phyloP scores from a whole-genome alignment of 2,797 vertebrate species.

The Tinamus major region DNA sequence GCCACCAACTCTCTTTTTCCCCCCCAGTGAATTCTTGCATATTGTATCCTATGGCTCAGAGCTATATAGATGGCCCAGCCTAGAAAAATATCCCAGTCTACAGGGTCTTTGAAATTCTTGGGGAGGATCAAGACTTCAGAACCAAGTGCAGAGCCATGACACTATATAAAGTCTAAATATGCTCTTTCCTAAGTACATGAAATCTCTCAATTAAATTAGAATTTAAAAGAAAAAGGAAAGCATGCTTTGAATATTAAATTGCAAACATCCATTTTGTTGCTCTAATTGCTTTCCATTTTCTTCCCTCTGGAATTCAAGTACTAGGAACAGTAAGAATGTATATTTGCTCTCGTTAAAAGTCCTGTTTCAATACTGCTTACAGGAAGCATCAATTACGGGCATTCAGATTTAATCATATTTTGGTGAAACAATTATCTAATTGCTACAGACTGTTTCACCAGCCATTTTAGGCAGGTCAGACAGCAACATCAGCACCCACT shows the following conservation, averaged over 20 bases:
- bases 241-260: conserved; percentile 26
- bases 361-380: conserved; percentile 15
- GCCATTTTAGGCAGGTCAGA: not conserved
- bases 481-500: not conserved
- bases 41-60: conserved; percentile 53
- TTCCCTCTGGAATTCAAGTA: conserved; percentile 30
- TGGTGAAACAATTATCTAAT: conserved; percentile 46
- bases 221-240: conserved; percentile 9
- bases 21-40: conserved; percentile 34
- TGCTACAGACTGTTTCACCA: conserved; percentile 5
- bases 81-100: not conserved
- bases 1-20: conserved; percentile 66
- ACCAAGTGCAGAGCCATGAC: not conserved
- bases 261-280: conserved; percentile 11
- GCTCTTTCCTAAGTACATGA: not conserved
- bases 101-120: not conserved
- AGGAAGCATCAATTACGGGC: conserved; percentile 37
- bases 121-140: not conserved
- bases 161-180: not conserved
- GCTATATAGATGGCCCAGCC: conserved; percentile 54
- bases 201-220: not conserved
- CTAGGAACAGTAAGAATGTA: not conserved
- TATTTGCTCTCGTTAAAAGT: conserved; percentile 32
- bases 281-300: conserved; percentile 42
- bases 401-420: conserved; percentile 42